Evolutionary conservation across 2,113 vertebrate genomes (phyloP).

Genomic region (Brienomyrus brachyistius): DNA sequence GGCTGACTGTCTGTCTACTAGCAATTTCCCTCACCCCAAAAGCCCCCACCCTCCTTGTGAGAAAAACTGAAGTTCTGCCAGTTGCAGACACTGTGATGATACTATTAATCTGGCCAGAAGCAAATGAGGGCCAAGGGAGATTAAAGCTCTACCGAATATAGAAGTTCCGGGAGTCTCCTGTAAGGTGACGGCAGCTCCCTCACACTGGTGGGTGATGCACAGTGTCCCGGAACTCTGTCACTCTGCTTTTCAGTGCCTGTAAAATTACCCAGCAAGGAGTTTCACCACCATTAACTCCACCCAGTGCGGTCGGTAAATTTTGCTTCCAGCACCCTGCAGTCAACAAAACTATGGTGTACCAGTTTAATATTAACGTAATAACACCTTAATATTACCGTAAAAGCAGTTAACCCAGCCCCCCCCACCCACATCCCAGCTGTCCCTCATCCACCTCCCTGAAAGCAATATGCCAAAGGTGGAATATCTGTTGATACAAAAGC

Average conservation of each 20-base stretch:
- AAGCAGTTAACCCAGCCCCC: too few species aligned
- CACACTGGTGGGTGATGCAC: neutral
- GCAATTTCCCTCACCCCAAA: neutral
- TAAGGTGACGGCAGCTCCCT: neutral
- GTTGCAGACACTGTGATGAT: neutral
- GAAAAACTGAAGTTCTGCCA: neutral
- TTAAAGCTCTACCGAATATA: neutral
- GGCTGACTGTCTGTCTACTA: slow-evolving; percentile 1
- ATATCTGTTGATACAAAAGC: neutral
- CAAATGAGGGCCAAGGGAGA: neutral
- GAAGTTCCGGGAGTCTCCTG: neutral
- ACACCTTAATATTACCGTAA: neutral
- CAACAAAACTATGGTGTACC: neutral
- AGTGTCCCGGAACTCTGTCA: neutral
- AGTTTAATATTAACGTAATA: neutral
- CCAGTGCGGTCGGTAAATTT: neutral
- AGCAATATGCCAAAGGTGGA: neutral
- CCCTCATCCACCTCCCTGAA: neutral
- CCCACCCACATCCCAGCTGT: neutral
- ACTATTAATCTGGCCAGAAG: neutral
- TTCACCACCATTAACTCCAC: neutral
- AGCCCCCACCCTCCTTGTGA: neutral
- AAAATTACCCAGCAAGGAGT: neutral
- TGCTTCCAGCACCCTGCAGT: neutral
- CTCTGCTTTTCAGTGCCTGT: neutral